phyloP scores from a whole-genome alignment of 2,888 invertebrate genomes.

The Dynastes grantii region DNA sequence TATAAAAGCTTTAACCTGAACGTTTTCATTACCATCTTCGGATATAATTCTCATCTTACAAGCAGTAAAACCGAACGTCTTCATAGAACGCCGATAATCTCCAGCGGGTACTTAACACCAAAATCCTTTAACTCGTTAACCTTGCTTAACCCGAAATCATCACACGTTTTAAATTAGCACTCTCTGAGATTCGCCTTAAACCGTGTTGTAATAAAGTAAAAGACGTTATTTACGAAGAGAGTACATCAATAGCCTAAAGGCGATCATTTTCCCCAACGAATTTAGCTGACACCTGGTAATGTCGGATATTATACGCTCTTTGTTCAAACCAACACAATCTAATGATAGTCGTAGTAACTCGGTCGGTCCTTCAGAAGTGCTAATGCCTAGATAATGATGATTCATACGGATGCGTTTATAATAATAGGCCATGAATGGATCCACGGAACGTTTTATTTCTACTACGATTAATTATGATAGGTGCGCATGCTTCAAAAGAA shows the following conservation, averaged over 20 bases:
- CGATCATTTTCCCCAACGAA: constrained; percentile 29
- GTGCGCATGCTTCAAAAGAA: neutral
- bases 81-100: neutral
- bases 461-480: constrained; percentile 18
- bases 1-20: too few relatives aligned
- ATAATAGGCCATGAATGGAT: constrained; percentile 30
- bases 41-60: too few relatives aligned
- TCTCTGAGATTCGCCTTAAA: neutral
- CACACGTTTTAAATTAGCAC: constrained; percentile 16
- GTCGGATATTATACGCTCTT: constrained; percentile 29
- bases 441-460: constrained; percentile 20
- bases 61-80: too few relatives aligned
- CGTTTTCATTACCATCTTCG: too few relatives aligned
- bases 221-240: constrained; percentile 3
- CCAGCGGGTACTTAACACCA: neutral
- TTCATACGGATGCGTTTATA: constrained; percentile 43
- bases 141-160: constrained; percentile 9
- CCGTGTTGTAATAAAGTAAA: constrained; percentile 9
- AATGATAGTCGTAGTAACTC: constrained; percentile 8
- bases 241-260: constrained; percentile 15
- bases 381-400: constrained; percentile 39
- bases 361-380: constrained; percentile 36
- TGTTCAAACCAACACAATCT: constrained; percentile 39
- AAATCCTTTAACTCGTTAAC: constrained; percentile 10
- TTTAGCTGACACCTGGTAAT: constrained; percentile 33